phyloP scores from a whole-genome alignment of 2,888 invertebrate genomes.

The Aporophyla lueneburgensis region DNA sequence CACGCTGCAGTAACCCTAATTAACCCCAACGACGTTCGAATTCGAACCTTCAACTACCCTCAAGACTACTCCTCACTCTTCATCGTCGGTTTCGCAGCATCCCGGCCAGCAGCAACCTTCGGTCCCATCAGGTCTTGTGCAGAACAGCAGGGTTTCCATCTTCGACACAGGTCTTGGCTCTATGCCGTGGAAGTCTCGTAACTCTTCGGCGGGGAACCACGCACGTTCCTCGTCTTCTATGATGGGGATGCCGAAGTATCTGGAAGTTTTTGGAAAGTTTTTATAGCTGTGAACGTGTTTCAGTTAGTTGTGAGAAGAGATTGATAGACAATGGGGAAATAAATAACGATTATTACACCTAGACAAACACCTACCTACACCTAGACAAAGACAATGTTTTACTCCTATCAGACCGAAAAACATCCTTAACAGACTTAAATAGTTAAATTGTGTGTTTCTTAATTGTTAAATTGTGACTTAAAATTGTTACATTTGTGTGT shows the following conservation, averaged over 20 bases:
- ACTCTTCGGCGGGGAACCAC: conserved; percentile 97
- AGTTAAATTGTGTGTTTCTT: too few relatives aligned
- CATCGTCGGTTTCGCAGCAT: conserved; percentile 88
- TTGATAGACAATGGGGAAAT: neutral
- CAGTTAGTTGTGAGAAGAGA: neutral
- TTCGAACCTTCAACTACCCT: conserved; percentile 13
- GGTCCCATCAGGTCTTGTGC: conserved; percentile 95
- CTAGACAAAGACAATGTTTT: too few relatives aligned
- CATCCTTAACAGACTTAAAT: too few relatives aligned
- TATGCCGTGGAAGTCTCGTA: conserved; percentile 97
- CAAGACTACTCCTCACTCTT: conserved; percentile 83
- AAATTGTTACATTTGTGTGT: too few relatives aligned
- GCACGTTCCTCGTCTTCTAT: conserved; percentile 97
- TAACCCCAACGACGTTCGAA: neutral
- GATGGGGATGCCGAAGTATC: conserved; percentile 94
- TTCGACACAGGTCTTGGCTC: conserved; percentile 93
- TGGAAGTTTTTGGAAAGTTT: conserved; percentile 74
- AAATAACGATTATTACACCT: neutral
- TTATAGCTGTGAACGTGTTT: neutral
- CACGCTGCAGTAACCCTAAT: conserved; percentile 19
- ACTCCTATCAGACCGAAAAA: too few relatives aligned
- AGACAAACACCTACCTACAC: too few relatives aligned
- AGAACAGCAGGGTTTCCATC: conserved; percentile 95
- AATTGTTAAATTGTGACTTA: too few relatives aligned
- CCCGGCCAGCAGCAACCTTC: conserved; percentile 95